phyloP scores from a whole-genome alignment of 1,140 invertebrate species.

The Bombus confusus region DNA sequence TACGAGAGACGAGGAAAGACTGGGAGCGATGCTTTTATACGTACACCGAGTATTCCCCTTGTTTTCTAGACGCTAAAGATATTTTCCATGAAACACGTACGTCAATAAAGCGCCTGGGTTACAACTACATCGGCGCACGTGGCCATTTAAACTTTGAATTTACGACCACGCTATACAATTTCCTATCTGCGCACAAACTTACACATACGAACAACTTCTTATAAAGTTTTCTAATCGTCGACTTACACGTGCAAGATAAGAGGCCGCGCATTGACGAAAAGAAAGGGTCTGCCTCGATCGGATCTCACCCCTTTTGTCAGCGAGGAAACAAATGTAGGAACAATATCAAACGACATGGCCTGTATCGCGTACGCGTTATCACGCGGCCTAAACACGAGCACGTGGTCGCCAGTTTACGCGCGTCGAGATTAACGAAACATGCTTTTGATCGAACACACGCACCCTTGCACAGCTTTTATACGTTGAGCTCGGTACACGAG shows the following conservation, averaged over 20 bases:
- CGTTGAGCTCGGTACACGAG: background rate
- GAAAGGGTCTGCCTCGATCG: background rate
- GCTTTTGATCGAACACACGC: conserved; percentile 1
- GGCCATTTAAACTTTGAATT: background rate
- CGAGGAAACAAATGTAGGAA: background rate
- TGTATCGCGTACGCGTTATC: background rate
- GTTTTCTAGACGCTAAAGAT: too few species aligned
- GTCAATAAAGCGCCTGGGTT: background rate
- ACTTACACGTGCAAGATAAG: background rate
- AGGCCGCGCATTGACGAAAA: background rate
- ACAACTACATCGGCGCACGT: background rate
- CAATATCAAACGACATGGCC: background rate
- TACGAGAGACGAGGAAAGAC: background rate
- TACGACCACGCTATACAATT: background rate
- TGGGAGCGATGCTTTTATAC: background rate
- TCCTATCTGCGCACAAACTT: background rate
- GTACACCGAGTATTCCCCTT: background rate
- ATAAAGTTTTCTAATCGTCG: background rate
- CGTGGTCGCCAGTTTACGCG: background rate
- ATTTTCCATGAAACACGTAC: background rate
- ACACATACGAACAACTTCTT: background rate
- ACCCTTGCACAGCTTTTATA: background rate
- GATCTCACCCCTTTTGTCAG: background rate
- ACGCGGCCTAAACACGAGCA: conserved; percentile 14
- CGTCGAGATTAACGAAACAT: conserved; percentile 12